Evolutionary conservation across 2,797 vertebrate genomes (phyloP).

Genomic region (Galagoides demidoff): DNA sequence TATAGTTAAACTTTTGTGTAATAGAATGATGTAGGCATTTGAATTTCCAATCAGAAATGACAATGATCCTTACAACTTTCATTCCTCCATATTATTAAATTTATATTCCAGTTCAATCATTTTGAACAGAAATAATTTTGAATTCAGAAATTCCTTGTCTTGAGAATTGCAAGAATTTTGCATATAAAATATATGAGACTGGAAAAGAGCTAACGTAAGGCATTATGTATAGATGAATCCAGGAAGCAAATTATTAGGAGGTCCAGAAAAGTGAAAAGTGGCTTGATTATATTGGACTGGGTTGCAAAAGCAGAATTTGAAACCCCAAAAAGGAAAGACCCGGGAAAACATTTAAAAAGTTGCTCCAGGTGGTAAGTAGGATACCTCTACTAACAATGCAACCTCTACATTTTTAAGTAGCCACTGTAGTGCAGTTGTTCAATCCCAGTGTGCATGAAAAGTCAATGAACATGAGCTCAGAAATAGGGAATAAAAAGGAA

Average conservation of each 20-base stretch:
- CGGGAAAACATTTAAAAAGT: background rate
- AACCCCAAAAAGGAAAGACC: background rate
- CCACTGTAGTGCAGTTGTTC: background rate
- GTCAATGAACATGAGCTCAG: background rate
- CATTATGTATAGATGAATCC: background rate
- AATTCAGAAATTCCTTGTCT: background rate
- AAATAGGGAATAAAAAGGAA: background rate
- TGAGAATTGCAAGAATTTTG: background rate
- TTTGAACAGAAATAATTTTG: background rate
- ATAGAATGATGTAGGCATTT: background rate
- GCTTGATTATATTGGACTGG: background rate
- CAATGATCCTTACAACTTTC: background rate
- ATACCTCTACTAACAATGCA: background rate
- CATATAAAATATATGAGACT: background rate
- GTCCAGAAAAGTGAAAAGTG: background rate
- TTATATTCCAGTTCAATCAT: background rate
- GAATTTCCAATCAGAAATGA: slow-evolving; percentile 18
- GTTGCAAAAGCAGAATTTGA: background rate
- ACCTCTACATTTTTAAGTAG: background rate
- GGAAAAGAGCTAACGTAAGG: background rate
- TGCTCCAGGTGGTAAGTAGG: background rate
- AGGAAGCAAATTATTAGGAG: background rate
- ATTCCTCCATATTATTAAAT: background rate
- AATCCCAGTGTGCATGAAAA: background rate
- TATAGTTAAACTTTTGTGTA: background rate